Conservation (phyloP, 1,140 invertebrate genomes). For the Mercenaria mercenaria region DNA sequence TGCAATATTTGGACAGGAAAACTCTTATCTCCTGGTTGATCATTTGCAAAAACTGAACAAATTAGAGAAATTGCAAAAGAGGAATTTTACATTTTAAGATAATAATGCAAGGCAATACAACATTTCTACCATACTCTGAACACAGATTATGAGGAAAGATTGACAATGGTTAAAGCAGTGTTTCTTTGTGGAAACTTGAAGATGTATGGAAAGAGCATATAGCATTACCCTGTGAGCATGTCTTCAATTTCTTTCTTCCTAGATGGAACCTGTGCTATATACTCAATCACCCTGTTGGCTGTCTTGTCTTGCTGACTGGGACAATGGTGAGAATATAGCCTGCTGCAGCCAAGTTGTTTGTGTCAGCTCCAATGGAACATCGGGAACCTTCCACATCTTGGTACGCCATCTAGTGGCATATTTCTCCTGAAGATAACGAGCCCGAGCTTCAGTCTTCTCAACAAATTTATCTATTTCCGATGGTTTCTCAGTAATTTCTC, state of each 20-base stretch:
- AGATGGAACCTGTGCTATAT: conserved; percentile 89
- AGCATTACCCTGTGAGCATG: conserved; percentile 90
- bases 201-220: too few relatives aligned
- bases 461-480: neutral
- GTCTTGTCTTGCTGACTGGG: conserved; percentile 94
- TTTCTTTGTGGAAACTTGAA: too few relatives aligned
- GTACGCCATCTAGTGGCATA: conserved; percentile 89
- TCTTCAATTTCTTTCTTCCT: conserved; percentile 90
- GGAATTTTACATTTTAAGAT: too few relatives aligned
- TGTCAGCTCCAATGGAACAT: conserved; percentile 76
- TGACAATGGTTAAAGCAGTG: too few relatives aligned
- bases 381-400: conserved; percentile 83
- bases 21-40: too few relatives aligned
- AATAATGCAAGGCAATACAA: too few relatives aligned
- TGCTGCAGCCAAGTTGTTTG: conserved; percentile 93
- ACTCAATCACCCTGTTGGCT: conserved; percentile 95
- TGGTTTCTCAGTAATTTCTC: conserved; percentile 56
- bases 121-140: too few relatives aligned
- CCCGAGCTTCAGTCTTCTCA: conserved; percentile 86
- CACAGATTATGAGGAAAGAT: too few relatives aligned
- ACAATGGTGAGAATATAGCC: conserved; percentile 96
- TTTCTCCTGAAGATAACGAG: conserved; percentile 91
- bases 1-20: too few relatives aligned
- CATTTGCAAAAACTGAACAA: too few relatives aligned
- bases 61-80: too few relatives aligned